Percentiles rank a stretch among this genome's conserved stretches.
Evolutionary conservation across 2,888 invertebrate genomes (phyloP).

Genomic region (Harpagoxenus sublaevis): DNA sequence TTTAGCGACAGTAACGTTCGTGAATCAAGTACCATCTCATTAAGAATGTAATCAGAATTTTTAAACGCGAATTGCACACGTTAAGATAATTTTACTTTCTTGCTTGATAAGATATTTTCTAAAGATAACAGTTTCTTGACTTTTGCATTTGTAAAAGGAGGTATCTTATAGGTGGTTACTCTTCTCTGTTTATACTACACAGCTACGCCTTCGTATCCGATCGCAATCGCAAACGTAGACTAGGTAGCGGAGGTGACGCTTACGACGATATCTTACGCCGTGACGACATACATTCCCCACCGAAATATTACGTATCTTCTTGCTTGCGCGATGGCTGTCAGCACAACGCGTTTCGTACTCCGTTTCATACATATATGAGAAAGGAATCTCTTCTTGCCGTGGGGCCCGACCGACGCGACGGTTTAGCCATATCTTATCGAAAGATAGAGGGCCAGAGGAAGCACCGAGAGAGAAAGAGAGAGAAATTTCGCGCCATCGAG

Average conservation of each 20-base stretch:
- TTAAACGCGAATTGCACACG: background rate
- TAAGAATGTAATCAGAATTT: conserved; percentile 1
- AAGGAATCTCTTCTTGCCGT: conserved; percentile 31
- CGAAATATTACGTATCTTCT: conserved; percentile 59
- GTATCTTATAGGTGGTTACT: background rate
- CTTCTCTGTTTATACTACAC: too few relatives aligned
- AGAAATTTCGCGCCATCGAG: conserved; percentile 70
- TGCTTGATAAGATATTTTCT: background rate
- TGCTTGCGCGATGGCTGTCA: conserved; percentile 27
- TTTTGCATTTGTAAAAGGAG: background rate
- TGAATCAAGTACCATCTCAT: background rate
- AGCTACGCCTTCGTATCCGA: conserved; percentile 1
- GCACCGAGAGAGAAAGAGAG: conserved; percentile 54
- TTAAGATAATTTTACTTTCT: background rate
- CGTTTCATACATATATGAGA: conserved; percentile 59
- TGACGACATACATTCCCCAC: conserved; percentile 24
- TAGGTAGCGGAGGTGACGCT: background rate
- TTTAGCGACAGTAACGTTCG: background rate
- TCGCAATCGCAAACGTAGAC: conserved; percentile 15
- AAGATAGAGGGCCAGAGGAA: conserved; percentile 46
- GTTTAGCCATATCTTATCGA: conserved; percentile 52
- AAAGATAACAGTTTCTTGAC: background rate
- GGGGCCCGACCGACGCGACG: conserved; percentile 26
- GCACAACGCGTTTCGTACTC: conserved; percentile 16
- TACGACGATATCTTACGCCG: conserved; percentile 23